Conservation (phyloP, 2,797 vertebrate genomes). For the Danio jaintianensis region DNA sequence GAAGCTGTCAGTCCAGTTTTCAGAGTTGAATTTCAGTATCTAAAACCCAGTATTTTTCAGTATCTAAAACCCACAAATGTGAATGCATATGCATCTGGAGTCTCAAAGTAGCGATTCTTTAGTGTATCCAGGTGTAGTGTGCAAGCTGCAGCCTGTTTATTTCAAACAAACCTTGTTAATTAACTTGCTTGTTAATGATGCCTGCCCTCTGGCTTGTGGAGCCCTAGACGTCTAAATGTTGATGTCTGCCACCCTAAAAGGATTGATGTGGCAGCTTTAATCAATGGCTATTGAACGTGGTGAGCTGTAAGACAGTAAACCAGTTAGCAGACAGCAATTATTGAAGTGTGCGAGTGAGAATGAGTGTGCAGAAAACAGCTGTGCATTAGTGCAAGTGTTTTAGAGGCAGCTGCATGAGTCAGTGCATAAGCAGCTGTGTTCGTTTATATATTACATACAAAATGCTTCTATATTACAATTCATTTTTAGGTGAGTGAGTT, state of each 20-base stretch:
- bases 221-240: slow-evolving; percentile 41
- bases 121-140: slow-evolving; percentile 47
- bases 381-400: slow-evolving; percentile 37
- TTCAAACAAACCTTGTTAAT: slow-evolving; percentile 56
- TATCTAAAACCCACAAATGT: not conserved
- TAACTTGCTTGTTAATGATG: slow-evolving; percentile 63
- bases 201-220: slow-evolving; percentile 58
- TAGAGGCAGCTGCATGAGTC: slow-evolving; percentile 21
- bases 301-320: slow-evolving; percentile 56
- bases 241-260: slow-evolving; percentile 52
- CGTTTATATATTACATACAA: not conserved
- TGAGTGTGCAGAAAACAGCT: slow-evolving; percentile 40
- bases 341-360: slow-evolving; percentile 60
- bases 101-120: slow-evolving; percentile 35
- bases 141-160: slow-evolving; percentile 44
- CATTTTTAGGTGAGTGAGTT: not conserved
- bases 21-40: too few species aligned
- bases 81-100: slow-evolving; percentile 8
- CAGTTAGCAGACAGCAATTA: slow-evolving; percentile 65
- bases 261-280: slow-evolving; percentile 25
- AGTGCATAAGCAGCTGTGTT: slow-evolving; percentile 50
- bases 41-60: too few species aligned
- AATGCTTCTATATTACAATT: not conserved
- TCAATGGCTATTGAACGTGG: slow-evolving; percentile 41
- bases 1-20: too few species aligned